These are phyloP conservation scores for Butorides virescens DNA, from an alignment of 2,113 vertebrate species.

Conservation along the genomic window DNA sequence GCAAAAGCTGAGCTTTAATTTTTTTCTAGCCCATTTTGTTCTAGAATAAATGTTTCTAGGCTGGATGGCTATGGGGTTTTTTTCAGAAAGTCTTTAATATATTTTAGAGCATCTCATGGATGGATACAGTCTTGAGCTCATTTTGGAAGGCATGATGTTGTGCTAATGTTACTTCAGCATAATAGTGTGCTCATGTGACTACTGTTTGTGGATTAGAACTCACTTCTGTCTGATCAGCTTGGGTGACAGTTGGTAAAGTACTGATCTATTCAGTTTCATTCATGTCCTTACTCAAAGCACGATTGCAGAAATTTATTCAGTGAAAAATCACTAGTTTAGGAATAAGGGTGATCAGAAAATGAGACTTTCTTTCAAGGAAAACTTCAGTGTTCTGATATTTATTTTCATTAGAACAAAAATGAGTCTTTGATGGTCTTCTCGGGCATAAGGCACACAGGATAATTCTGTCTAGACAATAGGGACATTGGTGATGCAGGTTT, in stretches of 20 bases:
- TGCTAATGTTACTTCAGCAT: neutral
- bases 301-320: neutral
- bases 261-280: neutral
- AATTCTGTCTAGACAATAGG: neutral
- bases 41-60: neutral
- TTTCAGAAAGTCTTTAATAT: neutral
- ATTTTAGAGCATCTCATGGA: neutral
- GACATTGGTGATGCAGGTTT: neutral
- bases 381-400: neutral
- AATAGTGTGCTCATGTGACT: neutral
- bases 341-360: neutral
- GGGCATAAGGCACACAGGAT: neutral
- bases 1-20: neutral
- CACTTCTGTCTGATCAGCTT: neutral
- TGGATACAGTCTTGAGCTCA: neutral
- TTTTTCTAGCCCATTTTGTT: neutral
- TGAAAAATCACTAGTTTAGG: neutral
- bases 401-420: neutral
- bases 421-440: neutral
- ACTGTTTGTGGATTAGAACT: neutral
- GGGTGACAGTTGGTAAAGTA: neutral
- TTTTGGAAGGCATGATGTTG: neutral
- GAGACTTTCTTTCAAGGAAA: neutral
- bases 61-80: neutral
- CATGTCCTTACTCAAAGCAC: neutral